Percentiles rank a stretch among this genome's conserved stretches.
phyloP scores from a whole-genome alignment of 2,113 vertebrate genomes.

The Hippopotamus amphibius region DNA sequence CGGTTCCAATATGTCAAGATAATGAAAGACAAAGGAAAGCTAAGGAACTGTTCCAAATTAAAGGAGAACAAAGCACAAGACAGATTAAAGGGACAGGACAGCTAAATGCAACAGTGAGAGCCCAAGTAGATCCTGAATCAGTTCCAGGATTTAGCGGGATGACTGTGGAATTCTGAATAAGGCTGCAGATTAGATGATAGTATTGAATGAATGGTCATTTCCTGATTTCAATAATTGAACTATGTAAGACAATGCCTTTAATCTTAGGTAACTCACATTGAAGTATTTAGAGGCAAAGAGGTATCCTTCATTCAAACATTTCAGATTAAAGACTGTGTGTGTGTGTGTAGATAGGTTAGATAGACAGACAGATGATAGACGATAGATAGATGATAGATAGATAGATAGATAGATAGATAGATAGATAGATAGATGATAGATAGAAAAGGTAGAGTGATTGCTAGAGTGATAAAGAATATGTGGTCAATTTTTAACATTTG shows the following conservation, averaged over 20 bases:
- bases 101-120: neutral
- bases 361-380: neutral
- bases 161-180: neutral
- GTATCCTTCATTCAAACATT: neutral
- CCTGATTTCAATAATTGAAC: neutral
- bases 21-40: conserved; percentile 36
- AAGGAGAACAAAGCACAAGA: conserved; percentile 40
- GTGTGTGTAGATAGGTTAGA: neutral
- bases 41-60: neutral
- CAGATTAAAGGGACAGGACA: neutral
- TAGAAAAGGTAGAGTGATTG: neutral
- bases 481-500: neutral
- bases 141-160: neutral
- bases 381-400: neutral
- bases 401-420: neutral
- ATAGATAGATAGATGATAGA: neutral
- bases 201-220: neutral
- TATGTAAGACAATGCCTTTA: neutral
- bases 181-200: neutral
- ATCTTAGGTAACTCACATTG: neutral
- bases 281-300: neutral
- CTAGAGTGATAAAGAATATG: neutral
- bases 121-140: neutral
- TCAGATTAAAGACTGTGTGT: neutral
- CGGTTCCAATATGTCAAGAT: conserved; percentile 52